Conservation (phyloP, 2,797 vertebrate genomes). For the Pantherophis vulpinus region DNA sequence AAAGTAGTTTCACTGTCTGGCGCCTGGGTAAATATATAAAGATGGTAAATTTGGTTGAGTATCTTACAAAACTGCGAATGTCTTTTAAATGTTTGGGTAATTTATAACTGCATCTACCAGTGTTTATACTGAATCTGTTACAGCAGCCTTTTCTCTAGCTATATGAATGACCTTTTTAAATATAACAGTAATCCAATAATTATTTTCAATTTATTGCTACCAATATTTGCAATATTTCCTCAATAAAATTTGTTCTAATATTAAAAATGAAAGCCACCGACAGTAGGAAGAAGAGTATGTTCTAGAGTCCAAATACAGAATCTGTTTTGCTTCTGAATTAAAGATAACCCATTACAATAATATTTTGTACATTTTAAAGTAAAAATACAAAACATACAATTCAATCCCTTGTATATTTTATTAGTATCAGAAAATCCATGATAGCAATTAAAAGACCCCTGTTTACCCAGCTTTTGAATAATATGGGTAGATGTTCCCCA, state of each 20-base stretch:
- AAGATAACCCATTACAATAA: not conserved
- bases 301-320: not conserved
- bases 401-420: not conserved
- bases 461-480: not conserved
- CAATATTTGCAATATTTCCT: not conserved
- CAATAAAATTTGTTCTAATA: not conserved
- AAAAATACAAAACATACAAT: not conserved
- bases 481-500: not conserved
- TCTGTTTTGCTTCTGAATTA: slow-evolving; percentile 7
- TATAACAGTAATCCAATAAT: not conserved
- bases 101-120: not conserved
- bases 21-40: slow-evolving; percentile 7
- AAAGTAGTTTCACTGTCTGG: not conserved
- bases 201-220: not conserved
- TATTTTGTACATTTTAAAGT: not conserved
- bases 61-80: not conserved
- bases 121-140: not conserved
- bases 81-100: not conserved
- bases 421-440: not conserved
- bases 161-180: not conserved
- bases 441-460: not conserved
- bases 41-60: slow-evolving; percentile 2
- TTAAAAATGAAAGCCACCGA: not conserved
- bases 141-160: not conserved
- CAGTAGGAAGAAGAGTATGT: not conserved